Percentiles rank a stretch among this genome's conserved stretches.
These are phyloP conservation scores for Odontomachus brunneus DNA, from an alignment of 1,140 invertebrate species.

Conservation along the genomic window DNA sequence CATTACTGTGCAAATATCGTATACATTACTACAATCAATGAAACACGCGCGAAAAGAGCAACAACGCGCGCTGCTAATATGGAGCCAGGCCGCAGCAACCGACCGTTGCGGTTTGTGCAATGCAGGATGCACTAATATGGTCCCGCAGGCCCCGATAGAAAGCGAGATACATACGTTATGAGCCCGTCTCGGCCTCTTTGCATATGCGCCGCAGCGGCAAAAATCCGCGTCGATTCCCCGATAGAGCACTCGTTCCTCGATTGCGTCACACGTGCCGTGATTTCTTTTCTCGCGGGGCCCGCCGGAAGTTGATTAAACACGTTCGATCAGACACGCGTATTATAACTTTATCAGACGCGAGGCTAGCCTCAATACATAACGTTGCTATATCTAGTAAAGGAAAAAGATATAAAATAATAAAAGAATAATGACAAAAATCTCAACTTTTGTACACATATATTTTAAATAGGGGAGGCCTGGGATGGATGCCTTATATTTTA, in stretches of 20 bases:
- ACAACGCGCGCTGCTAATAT: slow-evolving; percentile 61
- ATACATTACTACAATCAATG: slow-evolving; percentile 54
- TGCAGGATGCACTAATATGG: slow-evolving; percentile 75
- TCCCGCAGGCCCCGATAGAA: slow-evolving; percentile 68
- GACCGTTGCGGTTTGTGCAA: slow-evolving; percentile 69
- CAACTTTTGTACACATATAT: too few relatives aligned
- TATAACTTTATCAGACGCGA: too few relatives aligned
- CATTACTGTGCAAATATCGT: slow-evolving; percentile 27
- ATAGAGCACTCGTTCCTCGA: slow-evolving; percentile 47
- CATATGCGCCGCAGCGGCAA: slow-evolving; percentile 56
- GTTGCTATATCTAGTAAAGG: too few relatives aligned
- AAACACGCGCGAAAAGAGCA: slow-evolving; percentile 41
- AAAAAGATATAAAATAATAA: too few relatives aligned
- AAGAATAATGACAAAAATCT: too few relatives aligned
- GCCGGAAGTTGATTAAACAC: background rate
- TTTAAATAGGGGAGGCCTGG: too few relatives aligned
- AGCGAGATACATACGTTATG: slow-evolving; percentile 75
- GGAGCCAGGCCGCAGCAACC: slow-evolving; percentile 64
- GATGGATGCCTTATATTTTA: too few relatives aligned
- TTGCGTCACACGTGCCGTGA: background rate
- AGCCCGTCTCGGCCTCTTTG: slow-evolving; percentile 64
- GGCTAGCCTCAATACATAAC: too few relatives aligned
- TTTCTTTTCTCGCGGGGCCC: background rate
- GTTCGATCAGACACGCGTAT: too few relatives aligned
- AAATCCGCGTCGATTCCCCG: slow-evolving; percentile 43